Base-by-base conservation (phyloP, 2,888 invertebrate species). In the Drosophila nr. fundita region DNA sequence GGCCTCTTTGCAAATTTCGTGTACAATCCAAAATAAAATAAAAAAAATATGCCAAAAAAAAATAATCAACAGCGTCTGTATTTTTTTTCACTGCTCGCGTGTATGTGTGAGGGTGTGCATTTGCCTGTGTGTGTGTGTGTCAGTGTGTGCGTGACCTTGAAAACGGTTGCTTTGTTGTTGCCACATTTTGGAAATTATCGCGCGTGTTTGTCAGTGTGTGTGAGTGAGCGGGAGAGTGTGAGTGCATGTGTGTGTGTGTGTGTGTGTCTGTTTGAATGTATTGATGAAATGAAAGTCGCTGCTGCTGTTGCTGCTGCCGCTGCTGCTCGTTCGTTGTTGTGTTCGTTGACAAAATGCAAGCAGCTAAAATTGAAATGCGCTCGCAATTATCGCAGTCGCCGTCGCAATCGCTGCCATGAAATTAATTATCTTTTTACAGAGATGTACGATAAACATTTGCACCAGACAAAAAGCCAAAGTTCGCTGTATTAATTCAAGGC, bases 401-500 rank as follows among this genome's bases (percentile, higher is more conserved):
- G 60, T 57, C 50, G 60, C 32, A 32, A 32, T 32, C 32, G 68
- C 66, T 68, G 84, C 67, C 82, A 79, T 73, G 80, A 89, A 85
- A 85, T 87, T 85, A 85, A 85, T 85, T 85, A 85, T 85, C 85
- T 89, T 76, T 89, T 89, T 89, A 85, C 82, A 84, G 73, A 82
- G 86, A 87, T 91, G 90, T 62, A 90, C 90, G 89, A 89, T 89
- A 90, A 89, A 90, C 83, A 79, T 78, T 71, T 67, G 74, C 80
- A 77, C 80, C 70, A 70, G 50, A 76, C 64, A 63, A 86, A 90
- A 90, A 90, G 91, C 87, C 91, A 91, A 91, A 91, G 91, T 91
- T 91, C 92, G 86, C 84, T 91, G 91, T 78, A 90, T 92, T 88
- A 80, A 87, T 92, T 92, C 91, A 91, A 91, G 91, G 91, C 91